A percentile compares a stretch with the other conserved stretches of the same genome.
Conservation (phyloP, 2,113 vertebrate genomes). For the Hyperopisus bebe region DNA sequence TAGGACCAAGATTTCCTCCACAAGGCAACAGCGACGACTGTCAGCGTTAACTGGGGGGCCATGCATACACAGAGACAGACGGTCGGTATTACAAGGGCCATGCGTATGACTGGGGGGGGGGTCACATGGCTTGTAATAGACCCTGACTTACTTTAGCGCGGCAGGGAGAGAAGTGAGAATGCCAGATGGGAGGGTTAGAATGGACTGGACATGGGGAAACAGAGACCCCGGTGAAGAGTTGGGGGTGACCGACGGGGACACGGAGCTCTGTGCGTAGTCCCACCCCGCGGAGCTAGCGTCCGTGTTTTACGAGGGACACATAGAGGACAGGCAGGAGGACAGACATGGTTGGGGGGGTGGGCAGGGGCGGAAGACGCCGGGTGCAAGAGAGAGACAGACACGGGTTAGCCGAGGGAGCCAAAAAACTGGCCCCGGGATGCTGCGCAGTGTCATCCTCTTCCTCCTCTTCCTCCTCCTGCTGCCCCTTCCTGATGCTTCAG, state of each 20-base stretch:
- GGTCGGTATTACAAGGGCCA: conserved; percentile 26
- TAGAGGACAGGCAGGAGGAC: not conserved
- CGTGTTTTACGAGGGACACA: conserved; percentile 8
- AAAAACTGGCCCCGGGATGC: conserved; percentile 5
- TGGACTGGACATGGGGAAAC: conserved; percentile 64
- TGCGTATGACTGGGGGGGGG: conserved; percentile 25
- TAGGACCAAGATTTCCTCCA: not conserved
- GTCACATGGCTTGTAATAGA: conserved; percentile 36
- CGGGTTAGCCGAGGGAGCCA: conserved; percentile 21
- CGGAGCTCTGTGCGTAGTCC: conserved; percentile 40
- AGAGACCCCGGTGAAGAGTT: conserved; percentile 61
- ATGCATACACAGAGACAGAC: not conserved
- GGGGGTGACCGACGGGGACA: conserved; percentile 53
- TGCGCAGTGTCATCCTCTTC: conserved; percentile 29
- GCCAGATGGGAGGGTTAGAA: conserved; percentile 56
- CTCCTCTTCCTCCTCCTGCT: conserved; percentile 20
- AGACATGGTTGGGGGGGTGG: not conserved
- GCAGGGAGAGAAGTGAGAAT: conserved; percentile 60
- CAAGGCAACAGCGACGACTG: not conserved
- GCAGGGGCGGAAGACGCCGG: conserved; percentile 15
- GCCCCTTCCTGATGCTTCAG: conserved; percentile 15
- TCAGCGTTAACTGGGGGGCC: not conserved
- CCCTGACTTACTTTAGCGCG: conserved; percentile 64
- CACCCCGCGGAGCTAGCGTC: conserved; percentile 56
- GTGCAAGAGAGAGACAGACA: conserved; percentile 27